Base-by-base conservation (phyloP, 2,888 invertebrate genomes). In the Dynastes grantii region DNA sequence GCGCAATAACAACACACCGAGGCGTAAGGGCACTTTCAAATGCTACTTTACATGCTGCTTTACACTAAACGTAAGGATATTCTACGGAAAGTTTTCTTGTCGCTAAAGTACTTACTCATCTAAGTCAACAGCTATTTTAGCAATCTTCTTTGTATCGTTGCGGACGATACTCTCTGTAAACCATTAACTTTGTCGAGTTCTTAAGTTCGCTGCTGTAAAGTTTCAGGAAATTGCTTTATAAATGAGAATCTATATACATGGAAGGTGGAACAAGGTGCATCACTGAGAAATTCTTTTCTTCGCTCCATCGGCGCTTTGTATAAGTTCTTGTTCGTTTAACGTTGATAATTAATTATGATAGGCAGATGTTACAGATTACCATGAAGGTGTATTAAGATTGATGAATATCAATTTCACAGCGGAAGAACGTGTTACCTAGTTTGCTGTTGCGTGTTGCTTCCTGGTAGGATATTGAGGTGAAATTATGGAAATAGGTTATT, bases 141-240 rank as follows among this genome's bases (percentile, higher is more conserved):
- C 16, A 40, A 4, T 45, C 40, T 13, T n/a, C 22, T 49, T 16
- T 67, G 45, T 16, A 67, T 27, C 45, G 22, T 49, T 49, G 27
- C 32, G 49, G 45, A 67, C 27, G 49, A 67, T 67, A 67, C 49
- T 45, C 16, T 5, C 67, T n/a, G 49, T 27, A 67, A 67, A 49
- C 49, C 67, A 67, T 67, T 67, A 67, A 67, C 67, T 67, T 49
- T 49, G 22, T 45, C 9, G 49, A 49, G 67, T 67, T 67, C 67
- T 67, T 67, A 67, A 49, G 22, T 67, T 49, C 22, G 49, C 27
- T 45, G n/a, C 13, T 67, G 13, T 49, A 45, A 49, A 67, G 22
- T 67, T 67, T 45, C 49, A 67, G 45, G 49, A 49, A 67, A 67
- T 67, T 67, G 22, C 49, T 49, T 49, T 49, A 67, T 45, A 67